These are phyloP conservation scores for Eristalis pertinax DNA, from an alignment of 2,888 invertebrate genomes.

Conservation along the genomic window DNA sequence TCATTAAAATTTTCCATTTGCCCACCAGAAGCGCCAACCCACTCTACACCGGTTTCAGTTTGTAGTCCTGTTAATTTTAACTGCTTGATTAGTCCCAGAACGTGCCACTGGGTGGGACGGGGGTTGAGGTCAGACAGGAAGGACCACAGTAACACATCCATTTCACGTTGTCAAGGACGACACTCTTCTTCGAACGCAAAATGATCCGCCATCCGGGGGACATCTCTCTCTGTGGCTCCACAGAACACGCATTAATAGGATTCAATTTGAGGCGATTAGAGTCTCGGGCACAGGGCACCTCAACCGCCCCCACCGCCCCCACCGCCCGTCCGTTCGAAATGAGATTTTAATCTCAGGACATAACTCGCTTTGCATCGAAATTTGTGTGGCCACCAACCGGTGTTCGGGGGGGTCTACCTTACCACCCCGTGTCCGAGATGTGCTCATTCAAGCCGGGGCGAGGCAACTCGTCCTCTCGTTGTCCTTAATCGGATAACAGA, in stretches of 20 bases:
- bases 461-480: constrained; percentile 5
- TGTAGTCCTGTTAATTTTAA: constrained; percentile 60
- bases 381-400: constrained; percentile 30
- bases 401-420: neutral
- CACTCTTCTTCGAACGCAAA: constrained; percentile 36
- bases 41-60: constrained; percentile 19
- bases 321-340: constrained; percentile 34
- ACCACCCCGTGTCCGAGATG: constrained; percentile 12
- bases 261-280: constrained; percentile 68
- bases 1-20: constrained; percentile 45
- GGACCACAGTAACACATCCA: constrained; percentile 35
- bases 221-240: neutral
- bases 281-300: neutral
- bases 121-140: neutral
- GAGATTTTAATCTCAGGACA: constrained; percentile 72
- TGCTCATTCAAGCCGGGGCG: constrained; percentile 6
- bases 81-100: constrained; percentile 46
- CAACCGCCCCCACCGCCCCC: neutral
- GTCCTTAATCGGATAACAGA: constrained; percentile 64
- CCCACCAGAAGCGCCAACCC: constrained; percentile 8
- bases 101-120: neutral
- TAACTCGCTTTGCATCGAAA: constrained; percentile 51
- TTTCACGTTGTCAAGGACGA: constrained; percentile 52
- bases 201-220: constrained; percentile 23
- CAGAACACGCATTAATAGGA: constrained; percentile 23